Percentiles rank a stretch among this genome's conserved stretches.
Evolutionary conservation across 2,888 invertebrate genomes (phyloP).

Genomic region (Diaphora mendica): DNA sequence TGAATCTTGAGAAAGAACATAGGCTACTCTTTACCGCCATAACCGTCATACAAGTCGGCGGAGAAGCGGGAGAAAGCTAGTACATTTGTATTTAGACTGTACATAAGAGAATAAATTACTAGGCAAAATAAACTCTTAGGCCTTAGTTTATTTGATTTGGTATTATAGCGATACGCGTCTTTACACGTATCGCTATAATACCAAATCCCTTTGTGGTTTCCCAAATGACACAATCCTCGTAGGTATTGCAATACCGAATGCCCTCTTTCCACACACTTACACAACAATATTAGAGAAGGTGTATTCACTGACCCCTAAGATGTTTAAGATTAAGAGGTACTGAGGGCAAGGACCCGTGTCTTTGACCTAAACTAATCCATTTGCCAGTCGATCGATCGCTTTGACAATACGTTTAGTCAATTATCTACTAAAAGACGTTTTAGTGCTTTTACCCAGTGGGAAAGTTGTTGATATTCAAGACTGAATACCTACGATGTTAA

Average conservation of each 20-base stretch:
- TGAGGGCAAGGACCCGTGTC: background rate
- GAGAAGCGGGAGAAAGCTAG: too few relatives aligned
- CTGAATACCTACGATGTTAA: background rate
- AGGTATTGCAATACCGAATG: background rate
- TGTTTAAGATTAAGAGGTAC: background rate
- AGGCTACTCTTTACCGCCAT: too few relatives aligned
- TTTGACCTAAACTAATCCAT: conserved; percentile 13
- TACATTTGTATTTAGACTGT: too few relatives aligned
- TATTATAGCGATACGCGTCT: too few relatives aligned
- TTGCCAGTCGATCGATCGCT: conserved; percentile 5
- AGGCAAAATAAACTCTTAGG: background rate
- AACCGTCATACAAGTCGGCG: too few relatives aligned
- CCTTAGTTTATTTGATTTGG: too few relatives aligned
- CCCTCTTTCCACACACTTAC: conserved; percentile 2
- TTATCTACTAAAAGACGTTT: background rate
- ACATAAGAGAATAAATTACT: too few relatives aligned
- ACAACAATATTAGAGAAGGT: conserved; percentile 14
- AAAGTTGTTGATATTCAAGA: background rate
- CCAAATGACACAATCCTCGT: background rate
- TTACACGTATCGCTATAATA: background rate
- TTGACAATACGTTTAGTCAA: background rate
- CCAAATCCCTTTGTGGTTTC: background rate
- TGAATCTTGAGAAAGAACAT: too few relatives aligned
- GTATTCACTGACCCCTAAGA: conserved; percentile 7
- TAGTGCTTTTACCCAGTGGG: background rate